Evolutionary conservation across 1,140 invertebrate genomes (phyloP).

Genomic region (Zaprionus vittiger): DNA sequence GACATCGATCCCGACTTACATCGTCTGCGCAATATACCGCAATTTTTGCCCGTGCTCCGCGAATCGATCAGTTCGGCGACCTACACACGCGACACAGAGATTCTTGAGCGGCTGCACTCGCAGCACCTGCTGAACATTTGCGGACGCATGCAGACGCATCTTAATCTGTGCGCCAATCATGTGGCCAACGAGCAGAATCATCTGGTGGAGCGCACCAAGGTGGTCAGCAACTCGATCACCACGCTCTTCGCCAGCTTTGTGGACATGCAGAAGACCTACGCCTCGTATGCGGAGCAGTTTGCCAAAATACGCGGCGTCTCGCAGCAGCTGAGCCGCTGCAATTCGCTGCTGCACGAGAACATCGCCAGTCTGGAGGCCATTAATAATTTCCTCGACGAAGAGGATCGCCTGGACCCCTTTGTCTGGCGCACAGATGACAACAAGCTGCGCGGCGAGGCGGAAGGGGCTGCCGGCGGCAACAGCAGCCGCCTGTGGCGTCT

Average conservation of each 20-base stretch:
- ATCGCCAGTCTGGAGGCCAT: slow-evolving; percentile 93
- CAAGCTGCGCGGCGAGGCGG: slow-evolving; percentile 75
- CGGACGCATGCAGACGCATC: slow-evolving; percentile 86
- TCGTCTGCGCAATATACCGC: slow-evolving; percentile 92
- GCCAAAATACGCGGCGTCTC: slow-evolving; percentile 91
- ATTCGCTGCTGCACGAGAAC: slow-evolving; percentile 92
- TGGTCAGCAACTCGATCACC: slow-evolving; percentile 89
- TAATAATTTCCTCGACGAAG: slow-evolving; percentile 92
- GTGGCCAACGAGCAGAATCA: slow-evolving; percentile 90
- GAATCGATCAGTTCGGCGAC: slow-evolving; percentile 93
- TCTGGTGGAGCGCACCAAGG: slow-evolving; percentile 89
- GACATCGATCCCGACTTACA: slow-evolving; percentile 93
- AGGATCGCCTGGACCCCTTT: slow-evolving; percentile 94
- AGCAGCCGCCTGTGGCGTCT: slow-evolving; percentile 69
- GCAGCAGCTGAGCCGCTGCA: slow-evolving; percentile 92
- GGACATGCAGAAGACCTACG: slow-evolving; percentile 93
- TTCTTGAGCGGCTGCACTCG: slow-evolving; percentile 92
- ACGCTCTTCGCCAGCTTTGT: slow-evolving; percentile 89
- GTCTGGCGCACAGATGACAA: slow-evolving; percentile 90
- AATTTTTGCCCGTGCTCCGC: slow-evolving; percentile 96
- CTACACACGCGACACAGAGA: slow-evolving; percentile 93
- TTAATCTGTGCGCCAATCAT: slow-evolving; percentile 89
- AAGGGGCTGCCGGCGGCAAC: slow-evolving; percentile 84
- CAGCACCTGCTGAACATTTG: slow-evolving; percentile 78
- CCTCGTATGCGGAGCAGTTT: slow-evolving; percentile 93